These are phyloP conservation scores for Struthio camelus DNA, from an alignment of 2,113 vertebrate genomes.

Conservation along the genomic window DNA sequence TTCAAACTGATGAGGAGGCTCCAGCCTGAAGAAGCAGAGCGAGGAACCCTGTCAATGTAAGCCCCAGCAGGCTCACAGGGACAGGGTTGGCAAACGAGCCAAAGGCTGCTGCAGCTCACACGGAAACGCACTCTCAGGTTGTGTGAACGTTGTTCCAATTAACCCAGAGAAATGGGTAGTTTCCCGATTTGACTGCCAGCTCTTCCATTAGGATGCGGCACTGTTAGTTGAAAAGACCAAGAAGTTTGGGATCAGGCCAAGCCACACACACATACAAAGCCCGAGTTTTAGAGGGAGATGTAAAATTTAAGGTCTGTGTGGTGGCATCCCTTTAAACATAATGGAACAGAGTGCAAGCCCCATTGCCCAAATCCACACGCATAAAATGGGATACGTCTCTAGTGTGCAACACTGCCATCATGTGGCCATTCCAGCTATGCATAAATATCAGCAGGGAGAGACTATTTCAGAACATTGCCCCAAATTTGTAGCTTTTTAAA, in stretches of 20 bases:
- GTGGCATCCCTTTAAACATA: not conserved
- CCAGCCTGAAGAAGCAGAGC: not conserved
- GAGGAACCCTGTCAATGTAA: not conserved
- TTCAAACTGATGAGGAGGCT: not conserved
- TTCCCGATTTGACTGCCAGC: not conserved
- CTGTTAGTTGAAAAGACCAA: not conserved
- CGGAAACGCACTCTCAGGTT: not conserved
- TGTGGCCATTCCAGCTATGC: not conserved
- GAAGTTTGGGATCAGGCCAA: not conserved
- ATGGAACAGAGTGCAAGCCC: not conserved
- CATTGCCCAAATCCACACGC: not conserved
- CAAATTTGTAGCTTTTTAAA: rapidly evolving
- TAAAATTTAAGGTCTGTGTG: not conserved
- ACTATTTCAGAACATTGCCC: not conserved
- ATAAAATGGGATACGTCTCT: not conserved
- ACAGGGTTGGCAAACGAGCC: not conserved
- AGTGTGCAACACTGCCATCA: slow-evolving; percentile 46
- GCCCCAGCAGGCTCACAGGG: not conserved
- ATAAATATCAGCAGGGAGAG: not conserved
- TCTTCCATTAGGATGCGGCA: not conserved
- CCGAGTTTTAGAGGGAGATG: not conserved
- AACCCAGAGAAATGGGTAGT: not conserved
- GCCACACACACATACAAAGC: too few relatives aligned
- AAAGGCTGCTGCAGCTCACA: not conserved
- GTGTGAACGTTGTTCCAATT: not conserved